Conservation (phyloP, 1,140 invertebrate genomes). For the Eriocheir sinensis region DNA sequence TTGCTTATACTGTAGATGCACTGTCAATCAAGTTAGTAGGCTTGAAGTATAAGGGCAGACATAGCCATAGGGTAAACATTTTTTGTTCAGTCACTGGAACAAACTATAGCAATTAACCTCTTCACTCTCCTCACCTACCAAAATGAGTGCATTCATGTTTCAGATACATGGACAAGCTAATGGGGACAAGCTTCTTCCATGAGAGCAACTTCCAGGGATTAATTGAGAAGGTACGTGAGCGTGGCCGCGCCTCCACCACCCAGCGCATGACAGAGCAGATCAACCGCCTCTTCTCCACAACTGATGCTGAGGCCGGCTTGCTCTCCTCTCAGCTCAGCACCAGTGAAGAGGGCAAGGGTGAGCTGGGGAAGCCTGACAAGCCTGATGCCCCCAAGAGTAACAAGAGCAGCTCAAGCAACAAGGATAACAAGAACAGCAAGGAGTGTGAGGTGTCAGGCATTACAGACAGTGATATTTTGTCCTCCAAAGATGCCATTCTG, state of each 20-base stretch:
- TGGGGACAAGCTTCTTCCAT: conserved; percentile 93
- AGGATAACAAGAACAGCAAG: conserved; percentile 62
- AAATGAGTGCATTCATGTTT: too few species aligned
- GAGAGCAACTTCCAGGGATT: conserved; percentile 88
- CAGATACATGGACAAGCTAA: conserved; percentile 89
- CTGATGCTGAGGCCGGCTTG: conserved; percentile 57
- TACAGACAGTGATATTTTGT: conserved; percentile 65
- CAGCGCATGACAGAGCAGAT: conserved; percentile 83
- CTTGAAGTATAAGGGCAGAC: too few species aligned
- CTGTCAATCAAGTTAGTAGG: too few species aligned
- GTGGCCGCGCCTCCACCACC: conserved; percentile 80
- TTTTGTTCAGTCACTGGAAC: too few species aligned
- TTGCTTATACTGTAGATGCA: too few species aligned
- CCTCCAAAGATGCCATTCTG: conserved; percentile 70
- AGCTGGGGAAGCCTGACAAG: conserved; percentile 46
- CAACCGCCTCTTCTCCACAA: conserved; percentile 75
- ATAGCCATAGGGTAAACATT: too few species aligned
- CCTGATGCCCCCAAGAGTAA: conserved; percentile 45
- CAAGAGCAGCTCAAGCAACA: conserved; percentile 59
- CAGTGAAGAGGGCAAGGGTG: conserved; percentile 50
- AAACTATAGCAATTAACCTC: too few species aligned
- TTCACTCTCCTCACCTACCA: too few species aligned
- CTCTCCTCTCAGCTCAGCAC: conserved; percentile 37
- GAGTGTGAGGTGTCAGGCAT: conserved; percentile 52
- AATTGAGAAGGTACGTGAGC: conserved; percentile 84